Percentiles rank a stretch among this genome's conserved stretches.
Evolutionary conservation across 2,797 vertebrate species (phyloP).

Genomic region (Rhinella marina): DNA sequence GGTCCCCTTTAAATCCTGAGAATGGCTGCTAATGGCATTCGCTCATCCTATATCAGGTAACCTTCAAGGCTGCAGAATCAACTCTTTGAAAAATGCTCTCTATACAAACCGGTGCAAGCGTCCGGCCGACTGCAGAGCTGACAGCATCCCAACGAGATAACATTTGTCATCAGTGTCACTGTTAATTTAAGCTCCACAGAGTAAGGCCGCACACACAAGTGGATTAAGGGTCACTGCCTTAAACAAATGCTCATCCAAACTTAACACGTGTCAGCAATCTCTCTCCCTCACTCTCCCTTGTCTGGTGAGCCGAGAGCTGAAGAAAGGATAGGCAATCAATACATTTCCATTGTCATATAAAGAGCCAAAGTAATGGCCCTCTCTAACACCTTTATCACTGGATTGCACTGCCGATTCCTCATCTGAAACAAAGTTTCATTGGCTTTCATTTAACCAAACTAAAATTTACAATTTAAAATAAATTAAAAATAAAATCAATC

Average conservation of each 20-base stretch:
- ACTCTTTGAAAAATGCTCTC: conserved; percentile 25
- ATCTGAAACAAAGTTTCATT: background rate
- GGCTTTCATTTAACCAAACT: background rate
- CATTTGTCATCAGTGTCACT: conserved; percentile 57
- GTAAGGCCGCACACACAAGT: conserved; percentile 62
- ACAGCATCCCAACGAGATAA: conserved; percentile 43
- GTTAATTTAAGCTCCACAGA: conserved; percentile 58
- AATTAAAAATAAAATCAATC: background rate
- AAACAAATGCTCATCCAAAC: conserved; percentile 62
- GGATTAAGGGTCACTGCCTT: conserved; percentile 62
- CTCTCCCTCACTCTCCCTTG: conserved; percentile 40
- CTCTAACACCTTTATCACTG: conserved; percentile 38
- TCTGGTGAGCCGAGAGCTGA: conserved; percentile 62
- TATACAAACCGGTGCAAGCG: background rate
- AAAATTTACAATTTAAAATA: background rate
- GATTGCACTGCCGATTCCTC: background rate
- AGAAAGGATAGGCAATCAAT: conserved; percentile 66
- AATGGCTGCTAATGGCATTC: background rate
- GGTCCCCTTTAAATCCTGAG: background rate
- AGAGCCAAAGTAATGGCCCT: conserved; percentile 53
- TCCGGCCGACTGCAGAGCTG: background rate
- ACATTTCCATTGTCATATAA: conserved; percentile 58
- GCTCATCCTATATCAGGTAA: conserved; percentile 41
- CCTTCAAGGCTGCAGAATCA: conserved; percentile 39
- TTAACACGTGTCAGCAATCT: conserved; percentile 63